Conservation (phyloP, 2,113 vertebrate species). For the Ctenomys sociabilis region DNA sequence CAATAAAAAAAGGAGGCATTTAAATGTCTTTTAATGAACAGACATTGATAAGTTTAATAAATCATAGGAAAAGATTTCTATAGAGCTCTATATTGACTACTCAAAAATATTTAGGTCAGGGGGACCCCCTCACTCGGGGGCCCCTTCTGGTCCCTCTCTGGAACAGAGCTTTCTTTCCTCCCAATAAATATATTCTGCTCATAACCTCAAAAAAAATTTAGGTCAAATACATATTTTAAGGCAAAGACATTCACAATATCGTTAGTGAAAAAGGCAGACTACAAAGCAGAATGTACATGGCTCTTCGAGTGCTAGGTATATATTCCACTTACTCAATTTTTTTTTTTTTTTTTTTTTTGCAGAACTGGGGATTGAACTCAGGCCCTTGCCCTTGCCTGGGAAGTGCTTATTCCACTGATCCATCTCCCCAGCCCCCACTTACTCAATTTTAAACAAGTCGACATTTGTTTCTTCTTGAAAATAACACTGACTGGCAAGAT, state of each 20-base stretch:
- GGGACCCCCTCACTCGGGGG: too few relatives aligned
- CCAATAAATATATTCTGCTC: too few relatives aligned
- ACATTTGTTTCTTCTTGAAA: neutral
- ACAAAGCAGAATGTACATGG: neutral
- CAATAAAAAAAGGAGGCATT: neutral
- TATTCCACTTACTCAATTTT: neutral
- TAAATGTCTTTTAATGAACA: neutral
- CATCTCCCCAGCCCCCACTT: too few relatives aligned
- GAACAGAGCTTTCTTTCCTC: too few relatives aligned
- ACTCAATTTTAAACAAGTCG: slow-evolving; percentile 1
- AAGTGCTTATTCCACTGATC: too few relatives aligned
- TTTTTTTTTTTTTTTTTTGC: too few relatives aligned
- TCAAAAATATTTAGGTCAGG: neutral
- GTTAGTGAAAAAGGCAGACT: slow-evolving; percentile 7
- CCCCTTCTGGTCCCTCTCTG: too few relatives aligned
- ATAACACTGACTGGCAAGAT: neutral
- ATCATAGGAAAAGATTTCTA: neutral
- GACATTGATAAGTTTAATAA: slow-evolving; percentile 20
- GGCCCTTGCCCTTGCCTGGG: too few relatives aligned
- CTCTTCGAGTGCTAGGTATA: neutral
- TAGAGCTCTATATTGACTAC: neutral
- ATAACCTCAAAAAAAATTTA: neutral
- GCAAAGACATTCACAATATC: neutral
- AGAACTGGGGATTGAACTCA: too few relatives aligned
- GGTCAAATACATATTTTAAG: slow-evolving; percentile 15